These are phyloP conservation scores for Drosophila cracens DNA, from an alignment of 2,888 invertebrate genomes.

Conservation along the genomic window DNA sequence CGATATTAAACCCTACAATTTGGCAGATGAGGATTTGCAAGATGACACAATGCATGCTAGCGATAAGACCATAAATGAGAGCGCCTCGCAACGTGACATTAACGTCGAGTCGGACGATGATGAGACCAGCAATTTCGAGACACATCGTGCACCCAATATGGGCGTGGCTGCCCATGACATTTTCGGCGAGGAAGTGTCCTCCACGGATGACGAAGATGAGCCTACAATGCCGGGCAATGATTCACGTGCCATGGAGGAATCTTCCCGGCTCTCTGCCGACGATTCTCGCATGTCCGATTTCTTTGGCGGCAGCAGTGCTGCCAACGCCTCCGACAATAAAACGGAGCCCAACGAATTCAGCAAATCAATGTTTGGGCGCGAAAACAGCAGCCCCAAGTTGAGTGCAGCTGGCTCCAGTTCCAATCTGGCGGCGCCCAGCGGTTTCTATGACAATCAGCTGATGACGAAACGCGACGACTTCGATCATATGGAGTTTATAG, in stretches of 20 bases:
- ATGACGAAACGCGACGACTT: slow-evolving; percentile 78
- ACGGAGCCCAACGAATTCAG: slow-evolving; percentile 82
- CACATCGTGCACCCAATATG: slow-evolving; percentile 70
- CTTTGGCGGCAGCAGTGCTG: slow-evolving; percentile 85
- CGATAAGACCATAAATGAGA: slow-evolving; percentile 71
- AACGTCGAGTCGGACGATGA: slow-evolving; percentile 84
- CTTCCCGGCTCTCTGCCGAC: slow-evolving; percentile 90
- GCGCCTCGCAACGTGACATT: slow-evolving; percentile 78
- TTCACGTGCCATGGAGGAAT: slow-evolving; percentile 89
- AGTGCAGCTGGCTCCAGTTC: slow-evolving; percentile 82
- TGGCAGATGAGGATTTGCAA: slow-evolving; percentile 79
- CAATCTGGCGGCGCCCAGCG: slow-evolving; percentile 78
- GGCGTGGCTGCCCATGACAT: slow-evolving; percentile 91
- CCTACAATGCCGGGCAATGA: slow-evolving; percentile 86
- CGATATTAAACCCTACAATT: slow-evolving; percentile 75
- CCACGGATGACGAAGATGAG: slow-evolving; percentile 93
- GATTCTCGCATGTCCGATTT: slow-evolving; percentile 91
- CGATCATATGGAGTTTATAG: slow-evolving; percentile 81
- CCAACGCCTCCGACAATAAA: slow-evolving; percentile 67
- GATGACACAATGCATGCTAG: slow-evolving; percentile 78
- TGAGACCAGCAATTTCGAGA: slow-evolving; percentile 65
- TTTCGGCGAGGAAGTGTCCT: slow-evolving; percentile 96
- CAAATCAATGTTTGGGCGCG: slow-evolving; percentile 82
- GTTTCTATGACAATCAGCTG: slow-evolving; percentile 79
- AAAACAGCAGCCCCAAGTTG: slow-evolving; percentile 69